Evolutionary conservation across 35 echinoderm and acorn worm species (phyloP).

Genomic region (Hemicentrotus pulcherrimus): DNA sequence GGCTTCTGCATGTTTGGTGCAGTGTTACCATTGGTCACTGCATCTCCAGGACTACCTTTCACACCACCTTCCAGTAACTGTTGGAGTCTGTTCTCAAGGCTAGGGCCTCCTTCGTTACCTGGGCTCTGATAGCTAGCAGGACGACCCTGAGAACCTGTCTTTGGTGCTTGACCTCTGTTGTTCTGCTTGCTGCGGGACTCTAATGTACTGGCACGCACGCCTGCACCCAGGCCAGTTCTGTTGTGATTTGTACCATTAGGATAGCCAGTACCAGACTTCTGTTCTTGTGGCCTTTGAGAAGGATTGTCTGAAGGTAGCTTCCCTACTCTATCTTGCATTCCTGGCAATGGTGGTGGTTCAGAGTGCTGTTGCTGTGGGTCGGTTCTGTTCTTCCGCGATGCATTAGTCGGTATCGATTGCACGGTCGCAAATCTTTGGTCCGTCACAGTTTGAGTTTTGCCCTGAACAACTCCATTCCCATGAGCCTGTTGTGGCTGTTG

Average conservation of each 20-base stretch:
- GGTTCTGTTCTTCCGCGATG: background rate
- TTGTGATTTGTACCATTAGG: constrained; percentile 43
- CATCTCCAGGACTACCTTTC: background rate
- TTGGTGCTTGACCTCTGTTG: constrained; percentile 29
- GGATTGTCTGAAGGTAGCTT: background rate
- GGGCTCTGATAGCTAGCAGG: constrained; percentile 65
- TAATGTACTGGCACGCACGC: constrained; percentile 20
- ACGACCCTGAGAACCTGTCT: constrained; percentile 8
- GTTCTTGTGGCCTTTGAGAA: background rate
- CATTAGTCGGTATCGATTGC: constrained; percentile 39
- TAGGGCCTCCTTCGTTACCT: constrained; percentile 51
- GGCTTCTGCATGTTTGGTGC: constrained; percentile 32
- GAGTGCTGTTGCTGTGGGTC: background rate
- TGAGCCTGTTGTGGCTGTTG: constrained; percentile 32
- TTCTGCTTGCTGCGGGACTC: constrained; percentile 48
- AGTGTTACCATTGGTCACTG: background rate
- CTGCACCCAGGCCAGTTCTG: constrained; percentile 40
- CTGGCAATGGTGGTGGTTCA: constrained; percentile 31
- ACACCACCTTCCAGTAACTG: constrained; percentile 50
- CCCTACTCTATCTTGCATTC: constrained; percentile 34
- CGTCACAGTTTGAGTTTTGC: constrained; percentile 7
- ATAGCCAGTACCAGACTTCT: constrained; percentile 24
- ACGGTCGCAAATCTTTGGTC: constrained; percentile 37
- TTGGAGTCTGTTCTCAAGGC: constrained; percentile 61
- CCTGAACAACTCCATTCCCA: constrained; percentile 37